phyloP scores from a whole-genome alignment of 2,888 invertebrate species.

The Schizaphis graminum region DNA sequence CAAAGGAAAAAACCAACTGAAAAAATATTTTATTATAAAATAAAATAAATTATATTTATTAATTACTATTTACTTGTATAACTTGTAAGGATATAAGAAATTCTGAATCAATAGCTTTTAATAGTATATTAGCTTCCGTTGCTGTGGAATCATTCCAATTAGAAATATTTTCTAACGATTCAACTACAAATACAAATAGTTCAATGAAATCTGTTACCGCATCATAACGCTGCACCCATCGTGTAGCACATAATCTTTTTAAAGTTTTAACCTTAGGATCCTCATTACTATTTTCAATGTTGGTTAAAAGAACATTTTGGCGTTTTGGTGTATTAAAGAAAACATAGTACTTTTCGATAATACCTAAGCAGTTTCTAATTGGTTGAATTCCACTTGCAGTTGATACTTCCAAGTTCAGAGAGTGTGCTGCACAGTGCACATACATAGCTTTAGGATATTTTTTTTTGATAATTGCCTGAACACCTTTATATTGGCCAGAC shows the following conservation, averaged over 20 bases:
- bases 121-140: not conserved
- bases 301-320: not conserved
- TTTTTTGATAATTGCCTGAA: slow-evolving; percentile 69
- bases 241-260: not conserved
- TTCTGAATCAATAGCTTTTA: not conserved
- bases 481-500: slow-evolving; percentile 69
- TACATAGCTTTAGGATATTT: slow-evolving; percentile 68
- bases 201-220: too few relatives aligned
- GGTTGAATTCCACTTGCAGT: too few relatives aligned
- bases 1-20: too few relatives aligned
- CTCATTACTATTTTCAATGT: too few relatives aligned
- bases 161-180: not conserved
- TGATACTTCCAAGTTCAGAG: slow-evolving; percentile 68
- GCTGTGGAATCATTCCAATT: not conserved
- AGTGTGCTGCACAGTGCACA: slow-evolving; percentile 69
- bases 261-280: not conserved
- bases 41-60: not conserved
- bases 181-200: too few relatives aligned
- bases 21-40: too few relatives aligned
- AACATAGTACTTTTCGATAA: not conserved
- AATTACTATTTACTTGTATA: not conserved
- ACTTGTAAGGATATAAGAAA: slow-evolving; percentile 6
- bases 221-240: not conserved
- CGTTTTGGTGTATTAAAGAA: not conserved
- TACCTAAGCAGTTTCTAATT: too few relatives aligned